Evolutionary conservation across 2,797 vertebrate species (phyloP).

Genomic region (Echeneis naucrates): DNA sequence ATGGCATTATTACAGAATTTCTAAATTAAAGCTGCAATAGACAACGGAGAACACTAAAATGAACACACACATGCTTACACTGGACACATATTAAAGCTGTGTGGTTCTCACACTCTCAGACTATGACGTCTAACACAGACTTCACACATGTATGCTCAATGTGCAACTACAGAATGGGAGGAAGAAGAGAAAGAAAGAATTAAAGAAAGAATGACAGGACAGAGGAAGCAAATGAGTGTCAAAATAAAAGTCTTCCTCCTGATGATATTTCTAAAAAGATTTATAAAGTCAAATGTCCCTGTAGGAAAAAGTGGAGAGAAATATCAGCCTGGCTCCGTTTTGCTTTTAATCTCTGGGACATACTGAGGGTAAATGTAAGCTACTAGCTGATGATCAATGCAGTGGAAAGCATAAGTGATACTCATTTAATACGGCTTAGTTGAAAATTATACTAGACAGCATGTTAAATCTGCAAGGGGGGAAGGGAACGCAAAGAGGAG

Average conservation of each 20-base stretch:
- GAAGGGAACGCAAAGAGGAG: constrained; percentile 54
- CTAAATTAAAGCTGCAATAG: constrained; percentile 15
- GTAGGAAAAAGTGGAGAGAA: background rate
- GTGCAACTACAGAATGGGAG: constrained; percentile 48
- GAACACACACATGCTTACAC: constrained; percentile 17
- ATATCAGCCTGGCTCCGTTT: background rate
- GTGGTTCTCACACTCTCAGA: background rate
- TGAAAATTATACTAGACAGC: constrained; percentile 27
- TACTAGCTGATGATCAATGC: background rate
- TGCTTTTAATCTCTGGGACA: background rate
- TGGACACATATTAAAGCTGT: constrained; percentile 24
- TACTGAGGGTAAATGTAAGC: background rate
- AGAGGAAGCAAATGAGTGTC: background rate
- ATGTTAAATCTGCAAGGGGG: constrained; percentile 35
- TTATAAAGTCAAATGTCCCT: too few relatives aligned
- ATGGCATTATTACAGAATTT: background rate
- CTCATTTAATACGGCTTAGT: constrained; percentile 3
- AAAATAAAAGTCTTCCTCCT: background rate
- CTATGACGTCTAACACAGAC: constrained; percentile 53
- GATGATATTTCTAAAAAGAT: background rate
- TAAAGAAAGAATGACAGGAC: background rate
- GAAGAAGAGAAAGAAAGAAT: constrained; percentile 16
- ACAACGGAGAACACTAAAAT: constrained; percentile 5
- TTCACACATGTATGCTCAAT: constrained; percentile 68
- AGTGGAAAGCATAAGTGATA: background rate